Conservation (phyloP, 2,113 vertebrate genomes). For the Chinchilla lanigera region DNA sequence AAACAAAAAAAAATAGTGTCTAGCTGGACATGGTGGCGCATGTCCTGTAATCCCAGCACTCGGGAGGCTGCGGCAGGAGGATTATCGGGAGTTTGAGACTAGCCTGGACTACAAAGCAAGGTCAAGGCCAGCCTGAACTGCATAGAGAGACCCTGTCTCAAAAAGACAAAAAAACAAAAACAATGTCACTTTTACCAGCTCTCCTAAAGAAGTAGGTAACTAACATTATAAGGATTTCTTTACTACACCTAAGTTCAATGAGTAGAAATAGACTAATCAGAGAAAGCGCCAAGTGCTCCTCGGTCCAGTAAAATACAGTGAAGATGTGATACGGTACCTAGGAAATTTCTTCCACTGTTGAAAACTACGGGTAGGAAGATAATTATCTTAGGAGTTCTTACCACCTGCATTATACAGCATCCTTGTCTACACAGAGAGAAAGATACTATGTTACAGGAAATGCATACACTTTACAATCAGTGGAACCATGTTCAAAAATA, state of each 20-base stretch:
- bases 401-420: neutral
- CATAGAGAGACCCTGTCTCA: no score
- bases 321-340: neutral
- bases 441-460: neutral
- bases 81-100: no score
- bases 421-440: neutral
- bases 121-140: no score
- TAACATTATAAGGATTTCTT: neutral
- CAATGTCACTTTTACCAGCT: neutral
- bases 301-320: neutral
- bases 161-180: neutral
- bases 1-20: neutral
- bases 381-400: neutral
- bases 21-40: no score
- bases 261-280: conserved; percentile 16
- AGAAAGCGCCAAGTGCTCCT: neutral
- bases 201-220: neutral
- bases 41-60: no score
- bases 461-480: neutral
- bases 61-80: no score
- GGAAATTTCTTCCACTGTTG: neutral
- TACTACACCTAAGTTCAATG: neutral
- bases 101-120: no score
- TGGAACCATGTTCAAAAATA: neutral
- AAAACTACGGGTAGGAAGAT: neutral